Evolutionary conservation across 2,888 invertebrate genomes (phyloP), one percentile per base, ranked within the genome.

Genomic region (Muschampia plurimacula): DNA sequence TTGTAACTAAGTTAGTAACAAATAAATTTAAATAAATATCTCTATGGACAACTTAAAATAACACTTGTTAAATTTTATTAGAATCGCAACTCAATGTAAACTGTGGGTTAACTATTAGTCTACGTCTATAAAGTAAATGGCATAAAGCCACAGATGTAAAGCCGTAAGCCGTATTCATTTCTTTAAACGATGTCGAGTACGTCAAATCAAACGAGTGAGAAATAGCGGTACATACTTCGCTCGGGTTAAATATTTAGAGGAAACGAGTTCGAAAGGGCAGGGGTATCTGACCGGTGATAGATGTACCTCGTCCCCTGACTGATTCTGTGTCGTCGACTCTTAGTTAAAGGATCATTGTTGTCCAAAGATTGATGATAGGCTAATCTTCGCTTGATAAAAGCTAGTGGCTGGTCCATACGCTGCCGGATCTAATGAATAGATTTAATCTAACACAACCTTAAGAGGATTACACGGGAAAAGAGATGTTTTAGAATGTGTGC

Each of bases 291-390:
- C 82, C 83, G 78, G 81, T 86, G 85, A 87, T 83, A 76, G 83
- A 88, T 85, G 79, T 75, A 77, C 74, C 78, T 74, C 77, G 80
- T 79, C 76, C 73, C 73, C 75, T 82, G 85, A 84, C 83, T 80
- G 84, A 84, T 86, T 80, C 79, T 75, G 80, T 83, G 86, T 89
- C 89, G 83, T 81, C 84, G 83, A 78, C 82, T 88, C 87, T 90
- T 88, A 89, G 89, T 89, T 88, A 88, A 78, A 76, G 87, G 88
- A 89, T 90, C 86, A 90, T 89, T 90, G 90, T 90, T 78, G 79
- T 81, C 82, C 82, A 79, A 81, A 88, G 90, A 91, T 90, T 89
- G 87, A 91, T 91, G 90, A 83, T 85, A 78, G 86, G 80, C 81
- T 89, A 86, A 90, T 88, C 84, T 83, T 77, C 77, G 67, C 79